Evolutionary conservation across 2,888 invertebrate genomes (phyloP).

Genomic region (Tribolium freemani): DNA sequence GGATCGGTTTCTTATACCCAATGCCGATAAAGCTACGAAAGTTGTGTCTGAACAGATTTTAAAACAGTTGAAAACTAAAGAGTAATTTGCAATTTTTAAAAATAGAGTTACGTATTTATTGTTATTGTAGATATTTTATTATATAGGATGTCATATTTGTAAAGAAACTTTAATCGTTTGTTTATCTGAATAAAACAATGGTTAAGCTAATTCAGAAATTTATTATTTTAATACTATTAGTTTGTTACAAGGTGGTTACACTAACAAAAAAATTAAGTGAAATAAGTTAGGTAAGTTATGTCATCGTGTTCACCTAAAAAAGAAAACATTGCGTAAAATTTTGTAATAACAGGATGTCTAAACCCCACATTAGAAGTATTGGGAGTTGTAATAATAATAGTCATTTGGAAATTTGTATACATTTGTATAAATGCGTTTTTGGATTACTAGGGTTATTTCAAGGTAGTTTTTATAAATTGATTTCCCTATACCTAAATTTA

Average conservation of each 20-base stretch:
- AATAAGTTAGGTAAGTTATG: constrained; percentile 58
- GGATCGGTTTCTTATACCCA: constrained; percentile 93
- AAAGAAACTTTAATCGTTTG: constrained; percentile 5
- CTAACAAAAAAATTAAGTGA: neutral
- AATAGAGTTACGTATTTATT: constrained; percentile 22
- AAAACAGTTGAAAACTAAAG: constrained; percentile 70
- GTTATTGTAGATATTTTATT: constrained; percentile 38
- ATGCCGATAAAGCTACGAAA: constrained; percentile 91
- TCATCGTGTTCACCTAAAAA: constrained; percentile 72
- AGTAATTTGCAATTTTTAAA: constrained; percentile 25
- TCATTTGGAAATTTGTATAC: too few species aligned
- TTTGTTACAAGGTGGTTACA: neutral
- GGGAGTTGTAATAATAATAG: too few species aligned
- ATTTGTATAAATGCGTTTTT: too few species aligned
- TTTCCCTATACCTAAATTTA: too few species aligned
- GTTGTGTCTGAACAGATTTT: constrained; percentile 91
- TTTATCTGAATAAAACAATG: constrained; percentile 19
- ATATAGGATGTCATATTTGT: too few species aligned
- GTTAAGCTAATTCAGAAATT: neutral
- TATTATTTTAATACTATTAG: neutral
- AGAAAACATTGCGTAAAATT: constrained; percentile 44
- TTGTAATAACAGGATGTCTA: too few species aligned
- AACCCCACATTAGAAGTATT: too few species aligned
- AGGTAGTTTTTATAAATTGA: too few species aligned
- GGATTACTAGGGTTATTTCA: too few species aligned